Evolutionary conservation across 1,140 invertebrate species (phyloP), one percentile per base, ranked within the genome.

Genomic region (Leptopilina clavipes): DNA sequence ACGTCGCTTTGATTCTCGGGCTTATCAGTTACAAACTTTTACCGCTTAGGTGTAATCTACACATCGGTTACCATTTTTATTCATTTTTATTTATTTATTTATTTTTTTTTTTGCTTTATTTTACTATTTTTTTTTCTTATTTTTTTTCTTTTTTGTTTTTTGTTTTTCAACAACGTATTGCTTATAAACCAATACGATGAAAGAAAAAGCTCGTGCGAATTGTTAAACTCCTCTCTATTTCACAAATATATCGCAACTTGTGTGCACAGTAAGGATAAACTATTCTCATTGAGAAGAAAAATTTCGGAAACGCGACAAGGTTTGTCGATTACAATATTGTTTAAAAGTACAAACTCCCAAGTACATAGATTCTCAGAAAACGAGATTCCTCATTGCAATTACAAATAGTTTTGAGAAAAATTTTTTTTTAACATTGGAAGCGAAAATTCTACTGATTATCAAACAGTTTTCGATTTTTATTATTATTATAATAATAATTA

Each of bases 1-100:
- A 82, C 80, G 76, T 76, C 70, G 71, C 75, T 81, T 84, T 80
- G 80, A 82, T 82, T 77, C 74, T 79, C 43, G 48, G 44, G 56
- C 71, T 79, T 79, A 79, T 48, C 45, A 54, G 48, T 71, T 79
- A 79, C n/a, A 56, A 31, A 31, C 22, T 65, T 25, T 65, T 65
- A 65, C 25, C 59, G 59, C 5, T 65, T 65, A 65, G 10, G 8
- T 65, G 59, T 65, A 65, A 40, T 31, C 56, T 65, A 65, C 22
- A 65, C 59, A 65, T 31, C 59, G 11, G 12, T 65, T 31, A 65
- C 22, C 22, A 65, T 25, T 65, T 25, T 48, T 31, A n/a, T n/a
- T n/a, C 5, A 31, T 5, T 31, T 31, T 31, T 31, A n/a, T n/a
- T n/a, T 31, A 6, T 31, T 31, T 31, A 31, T 31, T 31, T 3